Evolutionary conservation across 2,113 vertebrate genomes (phyloP), one percentile per base, ranked within the genome.

Genomic region (Campylomormyrus tamandua): DNA sequence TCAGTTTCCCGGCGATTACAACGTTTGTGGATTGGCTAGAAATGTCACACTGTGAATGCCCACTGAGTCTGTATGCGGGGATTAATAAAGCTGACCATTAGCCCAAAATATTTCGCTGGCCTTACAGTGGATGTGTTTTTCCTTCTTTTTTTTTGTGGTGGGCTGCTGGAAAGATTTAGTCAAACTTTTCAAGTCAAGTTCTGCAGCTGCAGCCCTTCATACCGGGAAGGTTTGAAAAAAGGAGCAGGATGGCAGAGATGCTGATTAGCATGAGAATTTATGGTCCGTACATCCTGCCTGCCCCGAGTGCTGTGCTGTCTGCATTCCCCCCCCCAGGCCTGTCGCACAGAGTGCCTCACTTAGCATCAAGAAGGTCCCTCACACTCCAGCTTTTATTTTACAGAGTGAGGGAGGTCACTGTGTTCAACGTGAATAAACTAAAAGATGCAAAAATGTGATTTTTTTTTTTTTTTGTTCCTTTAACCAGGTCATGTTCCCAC

Each of bases 261-360:
- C 39, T 86, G 89, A 83, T 35, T 52, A 88, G 31, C 53, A 66
- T 58, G 52, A 85, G 53, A 90, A 90, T 91, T 83, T 91, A 88
- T 83, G 80, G 48, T n/a, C 80, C 53, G 50, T 66, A 90, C 83
- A 89, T 89, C 91, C 91, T 83, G 87, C 87, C 45, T 91, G 62
- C 53, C 35, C 13, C 17, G 27, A 58, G 53, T 88, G n/a, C 84
- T 70, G 52, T 53, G 31, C 19, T 87, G 19, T 58, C 85, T 31
- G 15, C 50, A 52, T 24, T 3, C 45, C 48, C 42, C 42, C 42
- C 66, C 56, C 24, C 48, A n/a, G 52, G 70, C 66, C 42, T n/a
- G 7, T 84, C 52, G 50, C 21, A 5, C 46, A 31, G 31, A 77
- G 52, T 50, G 9, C 27, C 87, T 74, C 11, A 48, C 53, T 62